Evolutionary conservation across 2,113 vertebrate genomes (phyloP).

Genomic region (Clarias magur): DNA sequence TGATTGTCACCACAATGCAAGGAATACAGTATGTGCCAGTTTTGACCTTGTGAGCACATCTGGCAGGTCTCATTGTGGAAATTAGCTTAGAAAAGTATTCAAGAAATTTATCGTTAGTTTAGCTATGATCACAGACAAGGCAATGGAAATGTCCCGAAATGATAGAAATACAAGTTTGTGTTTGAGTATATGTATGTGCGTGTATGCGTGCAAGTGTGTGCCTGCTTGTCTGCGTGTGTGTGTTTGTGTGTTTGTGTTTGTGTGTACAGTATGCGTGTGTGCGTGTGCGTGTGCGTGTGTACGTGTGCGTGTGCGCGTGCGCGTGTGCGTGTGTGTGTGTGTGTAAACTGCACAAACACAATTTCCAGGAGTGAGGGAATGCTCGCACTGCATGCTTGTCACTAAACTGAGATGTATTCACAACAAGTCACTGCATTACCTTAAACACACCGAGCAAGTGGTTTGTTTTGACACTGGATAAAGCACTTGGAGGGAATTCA

Average conservation of each 20-base stretch:
- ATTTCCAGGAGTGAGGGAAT: slow-evolving; percentile 27
- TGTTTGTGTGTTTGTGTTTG: slow-evolving; percentile 15
- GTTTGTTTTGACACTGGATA: slow-evolving; percentile 31
- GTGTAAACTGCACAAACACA: slow-evolving; percentile 22
- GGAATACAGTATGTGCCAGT: neutral
- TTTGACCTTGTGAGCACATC: neutral
- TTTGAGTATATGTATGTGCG: neutral
- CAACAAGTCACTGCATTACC: slow-evolving; percentile 35
- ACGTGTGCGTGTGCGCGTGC: too few relatives aligned
- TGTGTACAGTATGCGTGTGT: neutral
- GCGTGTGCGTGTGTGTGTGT: slow-evolving; percentile 18
- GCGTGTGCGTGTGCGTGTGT: too few relatives aligned
- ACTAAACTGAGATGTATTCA: slow-evolving; percentile 28
- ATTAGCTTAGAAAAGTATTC: neutral
- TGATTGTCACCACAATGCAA: neutral
- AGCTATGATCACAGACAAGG: neutral
- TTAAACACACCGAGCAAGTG: slow-evolving; percentile 28
- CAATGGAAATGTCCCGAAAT: neutral
- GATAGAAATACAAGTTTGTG: neutral
- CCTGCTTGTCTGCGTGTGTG: neutral
- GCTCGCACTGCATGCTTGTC: slow-evolving; percentile 41
- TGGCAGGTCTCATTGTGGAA: neutral
- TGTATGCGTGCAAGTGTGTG: neutral
- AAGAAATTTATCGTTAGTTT: neutral
- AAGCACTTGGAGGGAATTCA: slow-evolving; percentile 12